These are phyloP conservation scores for Nineta flava DNA, from an alignment of 2,888 invertebrate genomes.

Conservation along the genomic window DNA sequence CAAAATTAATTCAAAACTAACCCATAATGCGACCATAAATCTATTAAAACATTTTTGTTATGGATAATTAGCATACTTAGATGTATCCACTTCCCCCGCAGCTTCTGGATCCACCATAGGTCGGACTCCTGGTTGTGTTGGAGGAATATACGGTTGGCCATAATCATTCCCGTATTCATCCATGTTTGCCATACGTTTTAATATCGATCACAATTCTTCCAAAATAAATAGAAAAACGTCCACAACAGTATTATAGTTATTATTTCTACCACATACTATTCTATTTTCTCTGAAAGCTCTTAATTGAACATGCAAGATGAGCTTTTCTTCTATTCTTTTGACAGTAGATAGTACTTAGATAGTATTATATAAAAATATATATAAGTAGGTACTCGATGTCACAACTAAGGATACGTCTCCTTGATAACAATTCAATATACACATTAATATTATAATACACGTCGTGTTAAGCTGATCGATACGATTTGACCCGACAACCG, in stretches of 20 bases:
- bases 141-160: conserved; percentile 8
- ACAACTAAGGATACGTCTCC: background rate
- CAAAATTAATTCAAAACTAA: too few relatives aligned
- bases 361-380: too few relatives aligned
- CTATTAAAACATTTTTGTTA: background rate
- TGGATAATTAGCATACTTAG: conserved; percentile 12
- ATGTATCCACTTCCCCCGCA: conserved; percentile 71
- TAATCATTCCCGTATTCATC: conserved; percentile 1
- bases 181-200: background rate
- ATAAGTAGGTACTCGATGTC: background rate
- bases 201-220: background rate
- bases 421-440: background rate
- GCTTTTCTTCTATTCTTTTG: too few relatives aligned
- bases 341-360: too few relatives aligned
- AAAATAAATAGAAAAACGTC: background rate
- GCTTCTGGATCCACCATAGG: conserved; percentile 74
- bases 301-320: too few relatives aligned
- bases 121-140: conserved; percentile 27
- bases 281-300: background rate
- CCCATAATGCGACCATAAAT: too few relatives aligned
- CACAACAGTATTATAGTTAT: background rate
- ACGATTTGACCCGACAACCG: background rate
- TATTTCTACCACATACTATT: background rate
- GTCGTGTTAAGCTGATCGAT: background rate
- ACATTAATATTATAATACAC: background rate